A percentile compares a stretch with the other conserved stretches of the same genome.
phyloP scores from a whole-genome alignment of 2,888 invertebrate species.

The Drosophila niveifrons region DNA sequence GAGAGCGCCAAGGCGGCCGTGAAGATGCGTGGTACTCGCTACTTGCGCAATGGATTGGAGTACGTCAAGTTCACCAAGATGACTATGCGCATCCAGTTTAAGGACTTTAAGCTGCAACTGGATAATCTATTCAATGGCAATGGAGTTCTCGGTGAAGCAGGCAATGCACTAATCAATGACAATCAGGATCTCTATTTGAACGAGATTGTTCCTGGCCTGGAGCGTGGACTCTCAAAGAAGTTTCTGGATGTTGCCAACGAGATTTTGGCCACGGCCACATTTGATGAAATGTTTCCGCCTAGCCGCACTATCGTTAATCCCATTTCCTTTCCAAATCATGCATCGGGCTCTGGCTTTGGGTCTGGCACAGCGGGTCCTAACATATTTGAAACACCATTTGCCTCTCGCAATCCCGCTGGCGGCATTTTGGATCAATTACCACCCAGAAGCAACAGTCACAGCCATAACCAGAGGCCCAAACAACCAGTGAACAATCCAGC shows the following conservation, averaged over 20 bases:
- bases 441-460: constrained; percentile 34
- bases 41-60: constrained; percentile 77
- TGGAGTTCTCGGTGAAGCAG: constrained; percentile 83
- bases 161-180: constrained; percentile 84
- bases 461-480: constrained; percentile 30
- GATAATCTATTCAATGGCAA: constrained; percentile 85
- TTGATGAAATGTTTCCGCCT: constrained; percentile 85
- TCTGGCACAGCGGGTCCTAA: constrained; percentile 42
- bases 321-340: constrained; percentile 52
- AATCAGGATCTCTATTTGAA: constrained; percentile 84
- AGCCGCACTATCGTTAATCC: constrained; percentile 66
- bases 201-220: constrained; percentile 85
- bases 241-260: constrained; percentile 84
- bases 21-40: constrained; percentile 83
- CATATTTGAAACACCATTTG: constrained; percentile 58
- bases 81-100: constrained; percentile 82
- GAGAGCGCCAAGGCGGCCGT: constrained; percentile 84
- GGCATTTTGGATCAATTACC: constrained; percentile 57
- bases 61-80: constrained; percentile 84
- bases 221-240: constrained; percentile 83
- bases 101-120: constrained; percentile 81
- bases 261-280: constrained; percentile 83
- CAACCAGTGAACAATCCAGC: constrained; percentile 32
- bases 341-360: not conserved
- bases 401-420: constrained; percentile 58